Evolutionary conservation across 2,113 vertebrate genomes (phyloP).

Genomic region (Apaloderma vittatum): DNA sequence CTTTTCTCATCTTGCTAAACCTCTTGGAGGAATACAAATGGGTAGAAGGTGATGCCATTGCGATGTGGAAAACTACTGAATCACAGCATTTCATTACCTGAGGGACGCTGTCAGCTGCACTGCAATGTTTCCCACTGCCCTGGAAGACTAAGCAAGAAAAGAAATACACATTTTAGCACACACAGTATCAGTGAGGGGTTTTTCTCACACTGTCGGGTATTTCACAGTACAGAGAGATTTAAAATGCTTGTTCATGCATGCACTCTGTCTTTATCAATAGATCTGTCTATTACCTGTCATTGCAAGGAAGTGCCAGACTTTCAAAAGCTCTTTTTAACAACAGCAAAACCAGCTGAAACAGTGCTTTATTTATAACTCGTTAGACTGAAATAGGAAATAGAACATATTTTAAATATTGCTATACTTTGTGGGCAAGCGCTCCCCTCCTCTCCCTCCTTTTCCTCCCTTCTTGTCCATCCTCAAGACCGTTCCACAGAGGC

Average conservation of each 20-base stretch:
- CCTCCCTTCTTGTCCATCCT: not conserved
- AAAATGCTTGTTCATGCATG: not conserved
- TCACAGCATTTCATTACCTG: not conserved
- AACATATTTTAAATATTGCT: not conserved
- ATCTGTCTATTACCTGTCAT: not conserved
- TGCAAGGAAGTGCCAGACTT: not conserved
- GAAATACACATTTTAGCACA: not conserved
- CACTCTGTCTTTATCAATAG: not conserved
- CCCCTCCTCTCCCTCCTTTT: not conserved
- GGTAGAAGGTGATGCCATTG: not conserved
- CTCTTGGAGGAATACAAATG: slow-evolving; percentile 22
- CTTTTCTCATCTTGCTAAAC: slow-evolving; percentile 42
- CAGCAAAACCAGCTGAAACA: not conserved
- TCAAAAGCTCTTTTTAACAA: not conserved
- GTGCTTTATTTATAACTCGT: not conserved
- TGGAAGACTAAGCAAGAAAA: slow-evolving; percentile 1
- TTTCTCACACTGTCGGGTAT: not conserved
- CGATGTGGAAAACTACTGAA: not conserved
- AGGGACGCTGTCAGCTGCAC: not conserved
- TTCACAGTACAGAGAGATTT: not conserved
- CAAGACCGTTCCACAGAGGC: fast-evolving
- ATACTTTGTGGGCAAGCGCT: not conserved
- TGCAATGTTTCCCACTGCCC: not conserved
- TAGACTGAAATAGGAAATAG: not conserved
- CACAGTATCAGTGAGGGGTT: fast-evolving